Percentiles rank a stretch among this genome's conserved stretches.
These are phyloP conservation scores for Acridotheres tristis DNA, from an alignment of 2,797 vertebrate species.

Conservation along the genomic window DNA sequence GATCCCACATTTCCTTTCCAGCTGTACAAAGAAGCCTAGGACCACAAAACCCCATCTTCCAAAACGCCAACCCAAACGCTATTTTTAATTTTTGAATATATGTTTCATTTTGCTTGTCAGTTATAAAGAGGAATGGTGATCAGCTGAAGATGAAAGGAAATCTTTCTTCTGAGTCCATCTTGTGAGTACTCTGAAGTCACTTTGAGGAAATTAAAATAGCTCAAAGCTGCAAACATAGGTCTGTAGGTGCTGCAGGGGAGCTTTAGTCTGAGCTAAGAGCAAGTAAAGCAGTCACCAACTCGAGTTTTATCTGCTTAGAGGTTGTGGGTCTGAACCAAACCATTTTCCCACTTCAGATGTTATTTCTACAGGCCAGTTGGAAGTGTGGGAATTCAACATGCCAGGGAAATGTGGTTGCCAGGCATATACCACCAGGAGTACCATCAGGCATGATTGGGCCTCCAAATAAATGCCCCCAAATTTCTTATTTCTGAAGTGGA, in stretches of 20 bases:
- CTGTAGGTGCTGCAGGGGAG: neutral
- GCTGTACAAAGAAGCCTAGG: neutral
- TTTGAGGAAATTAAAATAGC: neutral
- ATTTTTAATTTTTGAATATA: neutral
- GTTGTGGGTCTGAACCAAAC: neutral
- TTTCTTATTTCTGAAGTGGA: neutral
- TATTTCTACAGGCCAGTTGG: neutral
- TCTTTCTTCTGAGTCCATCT: neutral
- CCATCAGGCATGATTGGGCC: neutral
- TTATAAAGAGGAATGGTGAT: neutral
- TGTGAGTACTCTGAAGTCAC: neutral
- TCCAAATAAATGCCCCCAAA: neutral
- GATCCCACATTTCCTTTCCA: neutral
- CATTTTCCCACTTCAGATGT: neutral
- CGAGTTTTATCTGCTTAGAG: neutral
- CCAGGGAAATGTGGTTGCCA: neutral
- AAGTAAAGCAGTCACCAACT: neutral
- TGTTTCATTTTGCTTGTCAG: neutral
- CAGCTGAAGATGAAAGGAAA: neutral
- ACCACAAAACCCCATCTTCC: neutral
- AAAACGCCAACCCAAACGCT: neutral
- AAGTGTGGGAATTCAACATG: neutral
- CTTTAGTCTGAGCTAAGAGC: neutral
- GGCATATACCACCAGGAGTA: neutral
- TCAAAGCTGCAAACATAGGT: neutral